Evolutionary conservation across 2,797 vertebrate species (phyloP).

Genomic region (Rhynchotus rufescens): DNA sequence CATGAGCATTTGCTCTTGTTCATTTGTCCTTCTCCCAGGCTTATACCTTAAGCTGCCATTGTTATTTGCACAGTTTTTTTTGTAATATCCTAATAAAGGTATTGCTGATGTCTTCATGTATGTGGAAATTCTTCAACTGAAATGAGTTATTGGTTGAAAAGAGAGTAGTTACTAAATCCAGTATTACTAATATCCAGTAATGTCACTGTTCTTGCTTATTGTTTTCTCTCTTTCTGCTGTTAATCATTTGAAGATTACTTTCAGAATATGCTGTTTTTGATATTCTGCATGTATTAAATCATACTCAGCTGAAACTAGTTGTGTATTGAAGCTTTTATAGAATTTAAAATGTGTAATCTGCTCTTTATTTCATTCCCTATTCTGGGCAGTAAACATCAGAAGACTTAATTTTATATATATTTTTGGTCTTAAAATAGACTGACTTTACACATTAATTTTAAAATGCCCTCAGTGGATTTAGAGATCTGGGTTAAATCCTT

Average conservation of each 20-base stretch:
- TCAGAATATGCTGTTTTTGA: background rate
- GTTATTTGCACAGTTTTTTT: background rate
- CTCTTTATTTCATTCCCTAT: background rate
- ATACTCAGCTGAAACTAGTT: background rate
- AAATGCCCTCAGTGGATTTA: constrained; percentile 11
- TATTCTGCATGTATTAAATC: background rate
- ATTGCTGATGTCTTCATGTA: fast-evolving
- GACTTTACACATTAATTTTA: constrained; percentile 23
- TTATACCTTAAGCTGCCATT: background rate
- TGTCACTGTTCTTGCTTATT: background rate
- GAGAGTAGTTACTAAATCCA: background rate
- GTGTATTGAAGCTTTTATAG: background rate
- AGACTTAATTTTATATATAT: background rate
- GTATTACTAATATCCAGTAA: background rate
- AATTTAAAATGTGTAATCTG: background rate
- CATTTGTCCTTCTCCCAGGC: background rate
- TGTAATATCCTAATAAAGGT: background rate
- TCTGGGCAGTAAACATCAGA: background rate
- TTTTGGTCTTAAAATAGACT: constrained; percentile 18
- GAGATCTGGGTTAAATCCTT: constrained; percentile 28
- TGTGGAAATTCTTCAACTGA: background rate
- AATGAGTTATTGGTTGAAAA: background rate
- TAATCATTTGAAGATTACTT: background rate
- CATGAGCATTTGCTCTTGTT: background rate
- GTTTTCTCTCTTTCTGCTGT: background rate